A percentile compares a stretch with the other conserved stretches of the same genome.
phyloP scores from a whole-genome alignment of 2,113 vertebrate species.

The Lathamus discolor region DNA sequence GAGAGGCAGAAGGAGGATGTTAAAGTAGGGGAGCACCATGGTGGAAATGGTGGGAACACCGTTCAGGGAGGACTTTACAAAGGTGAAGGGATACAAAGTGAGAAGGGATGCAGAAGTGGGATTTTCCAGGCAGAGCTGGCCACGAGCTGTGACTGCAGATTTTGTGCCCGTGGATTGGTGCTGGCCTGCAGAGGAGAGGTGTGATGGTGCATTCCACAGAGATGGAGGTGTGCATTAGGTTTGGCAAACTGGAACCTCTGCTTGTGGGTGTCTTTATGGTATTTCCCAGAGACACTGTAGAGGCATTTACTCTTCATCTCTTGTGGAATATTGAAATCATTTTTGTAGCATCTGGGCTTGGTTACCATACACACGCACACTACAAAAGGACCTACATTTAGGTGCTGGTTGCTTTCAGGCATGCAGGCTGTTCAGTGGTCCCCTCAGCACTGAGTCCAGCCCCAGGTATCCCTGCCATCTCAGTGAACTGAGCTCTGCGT shows the following conservation, averaged over 20 bases:
- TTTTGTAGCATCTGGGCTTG: not conserved
- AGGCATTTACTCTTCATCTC: not conserved
- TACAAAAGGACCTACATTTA: not conserved
- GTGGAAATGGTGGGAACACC: not conserved
- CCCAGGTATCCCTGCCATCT: not conserved
- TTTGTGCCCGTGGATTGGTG: fast-evolving
- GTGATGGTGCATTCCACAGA: fast-evolving
- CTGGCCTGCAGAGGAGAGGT: fast-evolving
- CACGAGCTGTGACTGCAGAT: not conserved
- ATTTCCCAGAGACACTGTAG: not conserved
- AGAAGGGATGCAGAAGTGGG: not conserved
- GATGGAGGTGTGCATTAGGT: not conserved
- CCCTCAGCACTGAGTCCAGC: not conserved
- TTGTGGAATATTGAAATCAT: not conserved
- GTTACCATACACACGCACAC: fast-evolving
- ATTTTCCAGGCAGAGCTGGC: not conserved
- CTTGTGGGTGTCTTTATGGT: not conserved
- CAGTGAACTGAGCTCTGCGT: fast-evolving
- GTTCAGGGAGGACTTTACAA: not conserved
- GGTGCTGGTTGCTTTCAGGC: not conserved
- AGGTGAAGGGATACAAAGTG: not conserved
- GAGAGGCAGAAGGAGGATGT: not conserved
- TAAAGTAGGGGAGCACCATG: not conserved
- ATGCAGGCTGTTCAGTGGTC: not conserved
- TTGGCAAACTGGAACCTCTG: not conserved